A percentile compares a stretch with the other conserved stretches of the same genome.
These are phyloP conservation scores for Actinia tenebrosa DNA, from an alignment of 64 coral and sea anemone species.

Conservation along the genomic window DNA sequence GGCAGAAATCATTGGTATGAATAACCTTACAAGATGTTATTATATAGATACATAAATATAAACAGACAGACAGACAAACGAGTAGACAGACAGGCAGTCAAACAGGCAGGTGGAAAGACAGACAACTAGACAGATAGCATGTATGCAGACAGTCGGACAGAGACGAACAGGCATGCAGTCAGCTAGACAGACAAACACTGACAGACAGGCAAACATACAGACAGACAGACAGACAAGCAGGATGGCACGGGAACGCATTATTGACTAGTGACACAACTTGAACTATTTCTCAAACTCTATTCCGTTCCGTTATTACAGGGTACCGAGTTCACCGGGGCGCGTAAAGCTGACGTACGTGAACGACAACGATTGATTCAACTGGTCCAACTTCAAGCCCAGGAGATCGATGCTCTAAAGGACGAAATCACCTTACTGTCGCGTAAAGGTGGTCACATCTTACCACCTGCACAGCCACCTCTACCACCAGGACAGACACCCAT, in stretches of 20 bases:
- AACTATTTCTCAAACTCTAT: not conserved
- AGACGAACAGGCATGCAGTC: no score
- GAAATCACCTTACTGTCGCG: conserved; percentile 93
- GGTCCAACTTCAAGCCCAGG: conserved; percentile 94
- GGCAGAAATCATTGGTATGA: conserved; percentile 91
- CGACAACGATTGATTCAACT: conserved; percentile 92
- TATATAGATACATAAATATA: not conserved
- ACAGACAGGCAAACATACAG: no score
- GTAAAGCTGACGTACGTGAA: conserved; percentile 89
- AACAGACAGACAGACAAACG: not conserved
- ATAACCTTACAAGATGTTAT: not conserved
- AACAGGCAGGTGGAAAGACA: not conserved
- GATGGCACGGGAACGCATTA: no score
- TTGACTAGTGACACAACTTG: no score
- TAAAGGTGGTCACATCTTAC: conserved; percentile 92
- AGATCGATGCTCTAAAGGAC: conserved; percentile 96
- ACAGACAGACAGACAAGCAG: no score
- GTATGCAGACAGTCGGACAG: no score
- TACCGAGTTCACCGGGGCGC: conserved; percentile 85
- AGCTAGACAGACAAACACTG: no score
- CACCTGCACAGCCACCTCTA: conserved; percentile 90
- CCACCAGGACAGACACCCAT: conserved; percentile 93
- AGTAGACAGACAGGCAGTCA: not conserved
- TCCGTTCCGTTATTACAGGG: conserved; percentile 36
- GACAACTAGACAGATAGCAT: no score